Evolutionary conservation across 1,140 invertebrate species (phyloP).

Genomic region (Diorhabda sublineata): DNA sequence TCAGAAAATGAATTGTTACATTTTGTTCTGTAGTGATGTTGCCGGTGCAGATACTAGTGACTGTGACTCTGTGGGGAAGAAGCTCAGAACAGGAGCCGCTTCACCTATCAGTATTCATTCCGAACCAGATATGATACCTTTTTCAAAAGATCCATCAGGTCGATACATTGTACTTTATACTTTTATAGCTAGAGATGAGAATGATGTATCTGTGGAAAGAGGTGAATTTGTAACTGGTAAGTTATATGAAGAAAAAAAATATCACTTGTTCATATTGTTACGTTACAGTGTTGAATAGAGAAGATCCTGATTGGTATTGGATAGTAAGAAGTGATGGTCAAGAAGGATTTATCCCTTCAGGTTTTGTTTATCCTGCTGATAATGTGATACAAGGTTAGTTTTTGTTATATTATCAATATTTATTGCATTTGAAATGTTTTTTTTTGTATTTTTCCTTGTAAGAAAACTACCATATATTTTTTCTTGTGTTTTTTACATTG

Average conservation of each 20-base stretch:
- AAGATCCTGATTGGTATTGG: conserved; percentile 96
- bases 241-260: neutral
- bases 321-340: conserved; percentile 86
- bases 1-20: neutral
- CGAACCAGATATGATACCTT: conserved; percentile 72
- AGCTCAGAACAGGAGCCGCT: conserved; percentile 55
- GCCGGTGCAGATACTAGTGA: conserved; percentile 45
- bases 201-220: conserved; percentile 88
- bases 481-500: no score
- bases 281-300: conserved; percentile 74
- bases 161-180: conserved; percentile 90
- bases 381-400: conserved; percentile 68
- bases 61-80: conserved; percentile 49
- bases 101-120: conserved; percentile 59
- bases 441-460: no score
- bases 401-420: no score
- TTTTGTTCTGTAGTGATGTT: conserved; percentile 38
- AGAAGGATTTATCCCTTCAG: conserved; percentile 92
- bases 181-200: conserved; percentile 88
- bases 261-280: neutral
- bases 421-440: no score
- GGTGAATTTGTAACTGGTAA: conserved; percentile 84
- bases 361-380: conserved; percentile 88
- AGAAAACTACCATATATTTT: no score
- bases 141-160: conserved; percentile 87